Evolutionary conservation across 2,113 vertebrate genomes (phyloP), one percentile per base, ranked within the genome.

Genomic region (Daphoenositta chrysoptera): DNA sequence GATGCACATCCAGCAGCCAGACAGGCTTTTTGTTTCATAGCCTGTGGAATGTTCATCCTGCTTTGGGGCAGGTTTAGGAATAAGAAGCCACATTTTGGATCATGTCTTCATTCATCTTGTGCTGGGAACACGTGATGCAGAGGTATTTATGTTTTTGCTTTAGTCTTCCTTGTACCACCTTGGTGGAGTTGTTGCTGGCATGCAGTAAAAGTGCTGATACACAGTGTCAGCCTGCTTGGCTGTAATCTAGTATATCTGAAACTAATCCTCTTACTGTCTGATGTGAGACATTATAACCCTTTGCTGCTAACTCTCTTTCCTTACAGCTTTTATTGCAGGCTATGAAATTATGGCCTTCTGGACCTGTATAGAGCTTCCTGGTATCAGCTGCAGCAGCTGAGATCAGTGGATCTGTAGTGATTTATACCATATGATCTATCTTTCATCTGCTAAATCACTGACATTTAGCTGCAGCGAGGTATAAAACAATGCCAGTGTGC

Each of bases 191-290:
- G 73, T 90, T 90, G 81, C 71, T 96, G 87, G 91, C 81, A 65
- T 70, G 40, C 69, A 60, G 66, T 88, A 56, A 95, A 96, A 96
- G 37, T 92, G 87, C 97, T 97, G 96, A 96, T 94, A 73, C 35
- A 89, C 89, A 76, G 81, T 90, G 87, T 91, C 66, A 33, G 78
- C 93, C 96, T 97, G 71, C 70, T 95, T 35, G 82, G 85, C 69
- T 97, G 97, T 96, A 97, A 98, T 76, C 75, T 63, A 97, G 98
- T 96, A 91, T 21, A 71, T 83, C 88, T 97, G 95, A 95, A 96
- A 97, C 90, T 89, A 97, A 97, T 92, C 64, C 33, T 82, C 60
- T 84, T 85, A 77, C 84, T 97, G 60, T 93, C 84, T 90, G 69
- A 69, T 71, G 44, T 31, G 39, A 77, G 64, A 82, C 40, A 81